Base-by-base conservation (phyloP, 2,888 invertebrate genomes). In the Rhagonycha lutea region DNA sequence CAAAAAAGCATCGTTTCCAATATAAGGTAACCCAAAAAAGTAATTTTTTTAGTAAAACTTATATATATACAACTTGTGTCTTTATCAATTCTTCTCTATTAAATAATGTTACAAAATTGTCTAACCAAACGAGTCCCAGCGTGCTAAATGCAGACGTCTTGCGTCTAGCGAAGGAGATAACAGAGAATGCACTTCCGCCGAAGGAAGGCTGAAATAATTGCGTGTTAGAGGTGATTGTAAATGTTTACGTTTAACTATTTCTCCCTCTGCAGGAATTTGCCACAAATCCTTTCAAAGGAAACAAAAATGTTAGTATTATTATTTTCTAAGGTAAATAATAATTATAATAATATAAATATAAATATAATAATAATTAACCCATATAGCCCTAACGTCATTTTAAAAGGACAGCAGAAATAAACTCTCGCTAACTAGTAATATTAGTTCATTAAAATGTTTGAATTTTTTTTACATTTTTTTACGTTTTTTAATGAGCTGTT, bases 231-330 rank as follows among this genome's bases (percentile, higher is more conserved):
- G 92, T 85, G 92, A 91, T 88, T 92, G 91, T 86, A 92, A 89
- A 88, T 92, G 92, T 86, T 90, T 89, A 88, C 92, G 92, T 87
- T 89, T 90, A 85, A 91, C 92, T 87, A 91, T 91, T 90, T 93
- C 92, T 85, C 91, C 90, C 91, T 92, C 92, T 87, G 89, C 90
- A 90, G 91, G 90, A 85, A 90, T 87, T 86, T 89, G 89, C 90
- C 90, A 91, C 83, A 90, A 88, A 87, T 91, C 91, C 91, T 91
- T 81, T n/a, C 4, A 47, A 47, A 47, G 0, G n/a, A 47, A 47
- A 47, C 12, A 5, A n/a, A n/a, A 47, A 0, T 47, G 26, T 32
- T 47, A 47, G 47, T 18, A 18, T 18, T 18, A n/a, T 2, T 18
- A 18, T 18, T 18, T 18, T 18, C 18, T 18, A 18, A 18, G 18